These are phyloP conservation scores for Barypeithes pellucidus DNA, from an alignment of 2,888 invertebrate genomes.

Conservation along the genomic window DNA sequence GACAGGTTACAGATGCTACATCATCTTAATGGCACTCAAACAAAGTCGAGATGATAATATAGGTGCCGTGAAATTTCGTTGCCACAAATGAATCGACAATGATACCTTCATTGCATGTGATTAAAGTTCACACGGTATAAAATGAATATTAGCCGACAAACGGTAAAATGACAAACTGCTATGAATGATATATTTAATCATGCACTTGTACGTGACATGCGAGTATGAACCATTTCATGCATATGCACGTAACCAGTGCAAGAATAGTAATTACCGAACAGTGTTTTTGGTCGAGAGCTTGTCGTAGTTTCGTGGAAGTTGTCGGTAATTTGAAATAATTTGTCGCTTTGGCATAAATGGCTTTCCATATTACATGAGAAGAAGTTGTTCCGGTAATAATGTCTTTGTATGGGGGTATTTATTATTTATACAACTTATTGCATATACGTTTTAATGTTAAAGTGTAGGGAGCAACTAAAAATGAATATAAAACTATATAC, in stretches of 20 bases:
- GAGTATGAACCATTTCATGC: slow-evolving; percentile 25
- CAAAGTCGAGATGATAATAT: too few species aligned
- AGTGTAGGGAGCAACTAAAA: too few species aligned
- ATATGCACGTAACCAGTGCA: slow-evolving; percentile 22
- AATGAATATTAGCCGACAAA: not conserved
- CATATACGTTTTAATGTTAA: too few species aligned
- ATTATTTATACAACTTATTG: not conserved
- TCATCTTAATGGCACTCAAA: too few species aligned
- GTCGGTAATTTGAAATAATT: slow-evolving; percentile 25
- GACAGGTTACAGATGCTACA: too few species aligned
- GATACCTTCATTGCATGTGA: too few species aligned
- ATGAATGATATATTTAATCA: slow-evolving; percentile 14
- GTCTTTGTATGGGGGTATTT: not conserved
- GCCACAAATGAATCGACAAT: too few species aligned
- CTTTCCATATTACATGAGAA: slow-evolving; percentile 1
- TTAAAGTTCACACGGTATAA: too few species aligned
- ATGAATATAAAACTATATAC: too few species aligned
- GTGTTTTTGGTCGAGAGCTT: slow-evolving; percentile 19
- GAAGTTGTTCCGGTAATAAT: not conserved
- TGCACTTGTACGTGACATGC: slow-evolving; percentile 24
- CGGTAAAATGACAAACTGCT: not conserved
- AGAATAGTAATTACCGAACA: slow-evolving; percentile 25
- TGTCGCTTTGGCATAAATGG: slow-evolving; percentile 4
- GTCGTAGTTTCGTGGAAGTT: slow-evolving; percentile 29
- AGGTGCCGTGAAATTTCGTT: too few species aligned